phyloP scores from a whole-genome alignment of 2,113 vertebrate species.

The Pterophyllum scalare region DNA sequence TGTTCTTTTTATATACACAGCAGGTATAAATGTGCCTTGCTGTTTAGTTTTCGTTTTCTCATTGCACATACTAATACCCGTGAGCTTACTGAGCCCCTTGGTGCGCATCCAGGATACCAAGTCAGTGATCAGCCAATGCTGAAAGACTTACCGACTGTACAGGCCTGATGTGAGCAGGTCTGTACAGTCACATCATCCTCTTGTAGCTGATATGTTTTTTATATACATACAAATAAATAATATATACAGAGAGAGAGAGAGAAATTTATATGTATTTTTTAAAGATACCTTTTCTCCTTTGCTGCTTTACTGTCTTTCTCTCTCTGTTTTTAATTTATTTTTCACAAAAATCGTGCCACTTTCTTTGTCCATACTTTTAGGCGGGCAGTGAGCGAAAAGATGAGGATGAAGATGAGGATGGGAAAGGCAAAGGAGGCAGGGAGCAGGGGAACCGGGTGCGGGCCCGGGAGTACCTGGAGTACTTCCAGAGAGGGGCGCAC shows the following conservation, averaged over 20 bases:
- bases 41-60: constrained; percentile 1
- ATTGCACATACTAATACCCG: constrained; percentile 4
- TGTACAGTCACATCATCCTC: not conserved
- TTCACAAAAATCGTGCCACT: not conserved
- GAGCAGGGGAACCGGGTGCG: constrained; percentile 91
- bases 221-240: not conserved
- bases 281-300: not conserved
- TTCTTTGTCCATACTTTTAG: constrained; percentile 63
- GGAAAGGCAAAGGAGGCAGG: constrained; percentile 69
- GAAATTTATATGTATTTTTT: not conserved
- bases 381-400: constrained; percentile 78
- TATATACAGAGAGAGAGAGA: no score
- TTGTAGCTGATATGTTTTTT: not conserved
- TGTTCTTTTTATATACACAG: not conserved
- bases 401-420: constrained; percentile 71
- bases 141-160: not conserved
- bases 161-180: not conserved
- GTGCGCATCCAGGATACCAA: not conserved
- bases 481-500: constrained; percentile 90
- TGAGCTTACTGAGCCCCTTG: not conserved
- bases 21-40: not conserved
- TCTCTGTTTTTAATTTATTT: not conserved
- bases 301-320: not conserved
- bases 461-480: constrained; percentile 96
- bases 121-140: not conserved